phyloP scores from a whole-genome alignment of 2,113 vertebrate species.

The Gadus macrocephalus region DNA sequence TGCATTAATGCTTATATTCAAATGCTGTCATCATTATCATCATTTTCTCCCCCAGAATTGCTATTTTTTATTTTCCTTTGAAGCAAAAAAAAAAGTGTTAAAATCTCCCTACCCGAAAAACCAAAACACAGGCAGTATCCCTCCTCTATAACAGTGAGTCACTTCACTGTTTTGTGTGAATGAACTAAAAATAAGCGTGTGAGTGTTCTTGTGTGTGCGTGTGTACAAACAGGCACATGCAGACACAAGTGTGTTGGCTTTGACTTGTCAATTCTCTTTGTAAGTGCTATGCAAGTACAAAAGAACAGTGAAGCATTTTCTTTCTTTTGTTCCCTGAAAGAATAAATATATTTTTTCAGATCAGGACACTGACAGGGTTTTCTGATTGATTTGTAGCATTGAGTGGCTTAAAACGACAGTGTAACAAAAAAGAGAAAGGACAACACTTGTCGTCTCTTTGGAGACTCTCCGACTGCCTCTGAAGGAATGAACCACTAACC shows the following conservation, averaged over 20 bases:
- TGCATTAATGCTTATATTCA: conserved; percentile 31
- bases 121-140: conserved; percentile 71
- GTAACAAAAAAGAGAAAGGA: conserved; percentile 3
- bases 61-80: conserved; percentile 32
- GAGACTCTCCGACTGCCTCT: conserved; percentile 34
- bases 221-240: conserved; percentile 16
- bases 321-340: conserved; percentile 66
- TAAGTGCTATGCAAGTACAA: conserved; percentile 82
- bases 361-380: conserved; percentile 65
- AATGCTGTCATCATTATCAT: conserved; percentile 37
- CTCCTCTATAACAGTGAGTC: conserved; percentile 62
- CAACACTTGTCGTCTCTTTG: conserved; percentile 17
- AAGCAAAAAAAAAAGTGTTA: conserved; percentile 65
- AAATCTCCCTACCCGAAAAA: conserved; percentile 60
- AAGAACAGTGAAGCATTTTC: conserved; percentile 67
- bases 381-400: conserved; percentile 52
- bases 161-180: conserved; percentile 60
- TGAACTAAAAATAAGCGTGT: conserved; percentile 36
- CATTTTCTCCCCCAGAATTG: conserved; percentile 25
- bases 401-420: conserved; percentile 18
- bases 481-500: conserved; percentile 35
- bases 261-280: conserved; percentile 66
- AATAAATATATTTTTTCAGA: conserved; percentile 72
- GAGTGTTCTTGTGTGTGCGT: conserved; percentile 16
- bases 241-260: background rate